These are phyloP conservation scores for Gavia stellata DNA, from an alignment of 2,113 vertebrate species.

Conservation along the genomic window DNA sequence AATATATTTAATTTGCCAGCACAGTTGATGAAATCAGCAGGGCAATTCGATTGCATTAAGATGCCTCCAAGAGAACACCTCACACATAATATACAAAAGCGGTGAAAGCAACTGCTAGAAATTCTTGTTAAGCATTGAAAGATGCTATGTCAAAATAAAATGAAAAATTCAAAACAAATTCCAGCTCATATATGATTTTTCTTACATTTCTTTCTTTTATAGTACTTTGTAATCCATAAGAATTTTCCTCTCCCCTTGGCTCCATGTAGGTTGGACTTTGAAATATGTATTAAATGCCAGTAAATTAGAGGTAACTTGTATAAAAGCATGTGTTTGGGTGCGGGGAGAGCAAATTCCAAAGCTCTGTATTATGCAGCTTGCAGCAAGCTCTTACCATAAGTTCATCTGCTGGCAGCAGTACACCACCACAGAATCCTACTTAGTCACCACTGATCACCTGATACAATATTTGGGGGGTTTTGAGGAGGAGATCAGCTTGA, in stretches of 20 bases:
- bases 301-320: neutral
- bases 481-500: neutral
- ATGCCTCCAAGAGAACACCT: neutral
- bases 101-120: neutral
- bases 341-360: neutral
- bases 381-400: neutral
- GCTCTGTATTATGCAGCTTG: neutral
- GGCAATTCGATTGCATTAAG: neutral
- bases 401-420: neutral
- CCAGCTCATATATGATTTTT: neutral
- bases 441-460: neutral
- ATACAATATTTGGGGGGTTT: neutral
- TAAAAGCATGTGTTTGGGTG: neutral
- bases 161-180: neutral
- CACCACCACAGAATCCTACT: neutral
- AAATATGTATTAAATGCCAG: neutral
- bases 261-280: neutral
- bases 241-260: neutral
- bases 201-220: neutral
- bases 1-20: neutral
- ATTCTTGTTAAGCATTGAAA: neutral
- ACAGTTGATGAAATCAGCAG: neutral
- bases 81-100: neutral
- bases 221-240: neutral
- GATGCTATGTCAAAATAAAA: neutral